Conservation (phyloP, 1,140 invertebrate genomes). For the Listronotus oregonensis region DNA sequence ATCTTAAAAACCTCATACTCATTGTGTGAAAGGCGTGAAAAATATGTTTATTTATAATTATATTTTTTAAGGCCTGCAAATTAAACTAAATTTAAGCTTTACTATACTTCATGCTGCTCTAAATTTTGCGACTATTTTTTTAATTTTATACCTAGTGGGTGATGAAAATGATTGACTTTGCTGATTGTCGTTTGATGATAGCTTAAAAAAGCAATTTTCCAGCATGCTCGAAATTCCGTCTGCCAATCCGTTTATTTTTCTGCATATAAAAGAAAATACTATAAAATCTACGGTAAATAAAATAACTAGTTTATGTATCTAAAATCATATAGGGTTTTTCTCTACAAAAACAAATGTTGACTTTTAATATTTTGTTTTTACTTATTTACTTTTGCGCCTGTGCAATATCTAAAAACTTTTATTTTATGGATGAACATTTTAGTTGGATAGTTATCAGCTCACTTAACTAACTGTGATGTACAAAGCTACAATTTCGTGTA, state of each 20-base stretch:
- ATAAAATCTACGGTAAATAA: not conserved
- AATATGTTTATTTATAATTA: too few species aligned
- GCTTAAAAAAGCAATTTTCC: constrained; percentile 69
- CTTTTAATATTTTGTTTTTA: too few species aligned
- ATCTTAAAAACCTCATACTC: not conserved
- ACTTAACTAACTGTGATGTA: too few species aligned
- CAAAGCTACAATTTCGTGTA: too few species aligned
- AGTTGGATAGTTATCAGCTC: too few species aligned
- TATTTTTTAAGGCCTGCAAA: not conserved
- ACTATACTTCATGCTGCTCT: constrained; percentile 1
- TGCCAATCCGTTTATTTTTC: constrained; percentile 68
- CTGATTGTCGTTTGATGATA: constrained; percentile 55
- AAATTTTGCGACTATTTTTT: constrained; percentile 14
- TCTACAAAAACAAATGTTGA: too few species aligned
- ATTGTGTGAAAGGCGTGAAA: too few species aligned
- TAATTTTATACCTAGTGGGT: constrained; percentile 35
- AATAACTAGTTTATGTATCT: not conserved
- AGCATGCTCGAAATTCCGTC: constrained; percentile 71
- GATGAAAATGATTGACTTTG: constrained; percentile 37
- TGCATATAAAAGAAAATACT: constrained; percentile 31
- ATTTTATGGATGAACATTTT: too few species aligned
- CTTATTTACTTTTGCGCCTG: too few species aligned
- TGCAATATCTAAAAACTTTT: too few species aligned
- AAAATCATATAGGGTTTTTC: not conserved
- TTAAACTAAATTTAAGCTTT: not conserved